Conservation (phyloP, 2,888 invertebrate genomes). For the Idaea straminata region DNA sequence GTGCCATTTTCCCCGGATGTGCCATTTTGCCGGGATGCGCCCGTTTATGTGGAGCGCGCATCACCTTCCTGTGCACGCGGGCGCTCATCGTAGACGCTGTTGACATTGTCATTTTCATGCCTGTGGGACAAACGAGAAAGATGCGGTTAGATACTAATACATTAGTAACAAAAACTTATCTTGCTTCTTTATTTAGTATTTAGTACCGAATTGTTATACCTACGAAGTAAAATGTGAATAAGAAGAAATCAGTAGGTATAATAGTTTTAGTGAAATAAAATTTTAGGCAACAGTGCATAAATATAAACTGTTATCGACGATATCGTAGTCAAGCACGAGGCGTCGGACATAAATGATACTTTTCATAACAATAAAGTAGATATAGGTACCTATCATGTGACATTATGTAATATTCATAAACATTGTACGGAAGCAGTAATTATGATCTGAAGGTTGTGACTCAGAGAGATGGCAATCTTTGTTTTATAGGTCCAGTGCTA, state of each 20-base stretch:
- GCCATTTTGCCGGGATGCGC: slow-evolving; percentile 75
- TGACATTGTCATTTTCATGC: slow-evolving; percentile 88
- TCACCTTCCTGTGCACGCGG: slow-evolving; percentile 83
- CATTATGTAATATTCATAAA: slow-evolving; percentile 27
- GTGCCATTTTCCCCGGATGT: slow-evolving; percentile 66
- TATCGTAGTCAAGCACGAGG: neutral
- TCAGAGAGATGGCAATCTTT: slow-evolving; percentile 50
- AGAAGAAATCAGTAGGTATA: neutral
- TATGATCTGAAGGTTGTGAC: slow-evolving; percentile 32
- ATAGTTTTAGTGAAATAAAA: too few species aligned
- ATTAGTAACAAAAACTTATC: slow-evolving; percentile 22
- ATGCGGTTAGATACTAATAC: slow-evolving; percentile 37
- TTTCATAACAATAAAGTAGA: slow-evolving; percentile 17
- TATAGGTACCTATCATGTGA: slow-evolving; percentile 7
- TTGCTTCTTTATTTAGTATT: slow-evolving; percentile 8
- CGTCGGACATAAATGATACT: slow-evolving; percentile 7
- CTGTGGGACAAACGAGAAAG: slow-evolving; percentile 62
- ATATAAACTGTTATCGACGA: slow-evolving; percentile 8
- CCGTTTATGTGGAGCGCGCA: slow-evolving; percentile 84
- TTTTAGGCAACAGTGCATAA: too few species aligned
- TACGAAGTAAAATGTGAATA: slow-evolving; percentile 7
- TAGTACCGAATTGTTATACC: slow-evolving; percentile 20
- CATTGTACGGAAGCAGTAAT: slow-evolving; percentile 28
- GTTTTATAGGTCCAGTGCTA: slow-evolving; percentile 49
- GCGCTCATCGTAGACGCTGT: slow-evolving; percentile 84